These are phyloP conservation scores for Zaprionus obscuricornis DNA, from an alignment of 2,888 invertebrate species.

Conservation along the genomic window DNA sequence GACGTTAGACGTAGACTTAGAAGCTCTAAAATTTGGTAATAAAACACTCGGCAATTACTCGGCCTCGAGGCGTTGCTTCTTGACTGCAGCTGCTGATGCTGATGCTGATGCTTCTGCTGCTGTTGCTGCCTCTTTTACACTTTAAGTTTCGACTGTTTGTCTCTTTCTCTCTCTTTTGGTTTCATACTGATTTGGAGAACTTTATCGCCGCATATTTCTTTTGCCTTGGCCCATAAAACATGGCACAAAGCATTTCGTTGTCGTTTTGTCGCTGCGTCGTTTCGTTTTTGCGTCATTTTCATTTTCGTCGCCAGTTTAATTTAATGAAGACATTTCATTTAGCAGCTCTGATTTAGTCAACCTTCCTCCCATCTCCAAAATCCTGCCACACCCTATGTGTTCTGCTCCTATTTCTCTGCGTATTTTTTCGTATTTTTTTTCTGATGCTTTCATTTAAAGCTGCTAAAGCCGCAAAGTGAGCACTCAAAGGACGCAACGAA, in stretches of 20 bases:
- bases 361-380: too few relatives aligned
- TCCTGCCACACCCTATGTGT: neutral
- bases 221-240: conserved; percentile 59
- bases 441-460: conserved; percentile 29
- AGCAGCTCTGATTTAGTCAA: conserved; percentile 54
- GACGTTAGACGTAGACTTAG: conserved; percentile 71
- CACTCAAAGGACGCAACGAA: conserved; percentile 13
- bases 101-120: conserved; percentile 2
- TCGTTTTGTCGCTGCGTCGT: too few relatives aligned
- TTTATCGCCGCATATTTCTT: conserved; percentile 56
- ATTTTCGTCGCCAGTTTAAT: conserved; percentile 62
- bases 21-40: conserved; percentile 74
- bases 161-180: too few relatives aligned
- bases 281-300: conserved; percentile 61
- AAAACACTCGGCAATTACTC: conserved; percentile 76
- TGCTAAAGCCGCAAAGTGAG: conserved; percentile 34
- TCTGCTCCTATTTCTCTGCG: too few relatives aligned
- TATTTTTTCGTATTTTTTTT: too few relatives aligned
- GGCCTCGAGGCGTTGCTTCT: conserved; percentile 34
- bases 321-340: conserved; percentile 71
- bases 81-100: conserved; percentile 6
- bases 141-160: too few relatives aligned
- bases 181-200: conserved; percentile 23
- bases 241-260: conserved; percentile 45
- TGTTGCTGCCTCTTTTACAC: neutral